Evolutionary conservation across 2,113 vertebrate species (phyloP), one percentile per base, ranked within the genome.

Genomic region (Leuciscus idus): DNA sequence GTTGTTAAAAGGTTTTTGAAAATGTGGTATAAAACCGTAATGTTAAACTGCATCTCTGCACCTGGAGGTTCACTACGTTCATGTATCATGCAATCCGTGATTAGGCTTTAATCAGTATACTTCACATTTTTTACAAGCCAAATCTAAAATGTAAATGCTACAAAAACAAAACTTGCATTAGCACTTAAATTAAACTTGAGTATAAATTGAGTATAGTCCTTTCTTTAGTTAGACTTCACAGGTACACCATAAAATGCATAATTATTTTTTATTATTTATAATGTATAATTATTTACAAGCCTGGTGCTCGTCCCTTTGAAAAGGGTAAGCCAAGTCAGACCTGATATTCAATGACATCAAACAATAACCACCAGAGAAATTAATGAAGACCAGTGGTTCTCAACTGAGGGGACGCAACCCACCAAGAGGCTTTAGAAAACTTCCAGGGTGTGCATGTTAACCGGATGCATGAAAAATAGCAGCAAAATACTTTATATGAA

Each of bases 41-140:
- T 15, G 55, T 33, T 23, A 85, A 55, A n/a, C 26, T 57, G 48
- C 61, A 79, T 36, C 59, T 85, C 3, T 76, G 78, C 77, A 85
- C 48, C 72, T 81, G 62, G 81, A 83, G 62, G 46, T 68, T 52
- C 46, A 70, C 46, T 70, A 43, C 23, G 64, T 75, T 9, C 43
- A 28, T 48, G 4, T 39, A n/a, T n/a, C 2, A 2, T 43, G 36
- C 68, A n/a, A n/a, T 72, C 68, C 4, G 0, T 72, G 19, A 70
- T 70, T 19, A 70, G 66, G 66, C 33, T 39, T 70, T 70, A 8
- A 6, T 4, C 9, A 43, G 23, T 10, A 43, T 23, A 0, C 17
- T 70, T 9, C 8, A 52, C 13, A 33, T 39, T 72, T 72, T 72
- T 39, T 72, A 21, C 30, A 70, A 70, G 66, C 17, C 19, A 39